Evolutionary conservation across 2,797 vertebrate genomes (phyloP).

Genomic region (Microcaecilia unicolor): DNA sequence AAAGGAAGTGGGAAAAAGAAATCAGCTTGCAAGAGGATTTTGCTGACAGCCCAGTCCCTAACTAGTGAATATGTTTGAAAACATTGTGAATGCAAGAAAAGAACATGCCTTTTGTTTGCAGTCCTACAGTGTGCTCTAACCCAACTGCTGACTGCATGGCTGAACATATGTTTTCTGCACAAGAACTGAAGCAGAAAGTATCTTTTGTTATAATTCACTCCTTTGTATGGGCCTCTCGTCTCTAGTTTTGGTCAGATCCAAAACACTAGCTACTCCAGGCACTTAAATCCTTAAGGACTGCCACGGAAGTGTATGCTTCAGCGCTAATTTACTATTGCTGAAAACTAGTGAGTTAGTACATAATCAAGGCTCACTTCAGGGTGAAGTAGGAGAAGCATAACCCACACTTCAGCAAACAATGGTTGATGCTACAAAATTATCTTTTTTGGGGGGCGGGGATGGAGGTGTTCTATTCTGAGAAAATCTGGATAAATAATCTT

Average conservation of each 20-base stretch:
- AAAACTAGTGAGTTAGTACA: conserved; percentile 18
- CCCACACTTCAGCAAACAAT: conserved; percentile 1
- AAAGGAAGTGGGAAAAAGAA: conserved; percentile 64
- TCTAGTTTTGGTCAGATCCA: conserved; percentile 36
- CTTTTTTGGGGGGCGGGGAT: too few relatives aligned
- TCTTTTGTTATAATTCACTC: conserved; percentile 69
- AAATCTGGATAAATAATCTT: too few relatives aligned
- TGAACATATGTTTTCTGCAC: conserved; percentile 89
- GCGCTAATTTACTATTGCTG: conserved; percentile 24
- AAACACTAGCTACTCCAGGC: conserved; percentile 34
- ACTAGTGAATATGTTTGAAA: conserved; percentile 82
- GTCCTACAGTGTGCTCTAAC: conserved; percentile 67
- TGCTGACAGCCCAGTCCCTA: conserved; percentile 66
- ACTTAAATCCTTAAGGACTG: conserved; percentile 33
- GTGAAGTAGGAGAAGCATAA: background rate
- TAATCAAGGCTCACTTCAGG: conserved; percentile 5
- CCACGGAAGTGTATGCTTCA: conserved; percentile 24
- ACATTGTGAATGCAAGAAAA: conserved; percentile 53
- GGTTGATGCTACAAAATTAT: accelerated
- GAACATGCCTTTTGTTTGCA: conserved; percentile 62
- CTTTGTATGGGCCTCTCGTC: conserved; percentile 50
- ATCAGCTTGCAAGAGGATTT: conserved; percentile 71
- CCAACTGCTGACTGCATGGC: conserved; percentile 71
- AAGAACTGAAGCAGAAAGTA: conserved; percentile 81
- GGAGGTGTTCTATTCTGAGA: too few relatives aligned